Base-by-base conservation (phyloP, 2,113 vertebrate genomes). In the Ctenomys sociabilis region DNA sequence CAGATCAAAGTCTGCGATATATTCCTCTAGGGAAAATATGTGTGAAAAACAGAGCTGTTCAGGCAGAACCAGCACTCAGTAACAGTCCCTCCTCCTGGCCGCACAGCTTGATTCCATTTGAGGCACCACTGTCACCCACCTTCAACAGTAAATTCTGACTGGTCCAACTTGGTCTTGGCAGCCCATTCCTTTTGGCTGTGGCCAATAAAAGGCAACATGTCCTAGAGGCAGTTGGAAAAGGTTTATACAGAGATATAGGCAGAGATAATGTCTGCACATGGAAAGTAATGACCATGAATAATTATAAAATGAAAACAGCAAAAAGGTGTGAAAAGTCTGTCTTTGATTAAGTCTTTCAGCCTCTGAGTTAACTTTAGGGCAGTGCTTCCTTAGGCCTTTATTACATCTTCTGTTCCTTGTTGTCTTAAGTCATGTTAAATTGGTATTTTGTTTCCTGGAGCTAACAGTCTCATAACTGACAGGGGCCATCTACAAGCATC, bases 131-230 rank as follows among this genome's bases (percentile, higher is more conserved):
- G 63, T 90, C 87, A n/a, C 86, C 61, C 61, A 91, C 37, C 66
- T 68, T 35, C 87, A 80, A 57, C 63, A 73, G 78, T 68, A 66
- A 45, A 8, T 88, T 19, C 75, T 93, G 35, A 86, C 54, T 61
- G 26, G 54, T 73, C 54, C 57, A 75, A 59, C 80, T n/a, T 78
- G 37, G 49, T 90, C 49, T 91, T 66, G 54, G 61, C 61, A 86
- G 43, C 82, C 19, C 54, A 66, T n/a, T 83, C 5, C 64, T 92
- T 78, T 93, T 95, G 54, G 75, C 26, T 22, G 70, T 52, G n/a
- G 80, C 75, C 81, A 80, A 92, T 30, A 40, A 75, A 91, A 94
- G 88, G 57, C 84, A 90, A 85, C 75, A 72, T 84, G 52, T 66
- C n/a, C 91, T 93, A 49, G 22, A 93, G 61, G 66, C 35, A 70